phyloP scores from a whole-genome alignment of 2,113 vertebrate genomes.

The Girardinichthys multiradiatus region DNA sequence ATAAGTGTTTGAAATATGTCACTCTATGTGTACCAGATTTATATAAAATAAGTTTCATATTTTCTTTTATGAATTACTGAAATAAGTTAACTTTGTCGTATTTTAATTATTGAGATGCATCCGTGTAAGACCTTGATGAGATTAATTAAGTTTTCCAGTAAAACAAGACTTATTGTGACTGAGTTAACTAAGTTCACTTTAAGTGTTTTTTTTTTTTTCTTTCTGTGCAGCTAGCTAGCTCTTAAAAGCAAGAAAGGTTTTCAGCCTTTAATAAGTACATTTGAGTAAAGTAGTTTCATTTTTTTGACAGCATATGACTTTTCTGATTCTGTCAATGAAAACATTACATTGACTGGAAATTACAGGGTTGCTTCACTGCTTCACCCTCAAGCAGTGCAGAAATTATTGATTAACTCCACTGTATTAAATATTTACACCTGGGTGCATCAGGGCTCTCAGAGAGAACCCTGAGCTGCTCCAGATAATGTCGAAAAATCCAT shows the following conservation, averaged over 20 bases:
- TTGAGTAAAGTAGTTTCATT: not conserved
- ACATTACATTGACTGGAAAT: constrained; percentile 4
- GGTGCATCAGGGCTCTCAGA: constrained; percentile 39
- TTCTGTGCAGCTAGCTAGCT: not conserved
- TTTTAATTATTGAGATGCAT: too few relatives aligned
- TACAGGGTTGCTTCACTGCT: not conserved
- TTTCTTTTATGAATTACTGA: too few relatives aligned
- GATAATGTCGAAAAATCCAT: constrained; percentile 54
- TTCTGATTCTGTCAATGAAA: not conserved
- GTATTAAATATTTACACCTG: constrained; percentile 59
- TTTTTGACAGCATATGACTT: constrained; percentile 4
- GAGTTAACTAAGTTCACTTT: not conserved
- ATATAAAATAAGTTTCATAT: too few relatives aligned
- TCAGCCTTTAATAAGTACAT: not conserved
- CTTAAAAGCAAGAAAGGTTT: not conserved
- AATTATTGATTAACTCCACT: constrained; percentile 57
- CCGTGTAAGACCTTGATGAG: too few relatives aligned
- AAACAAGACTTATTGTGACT: too few relatives aligned
- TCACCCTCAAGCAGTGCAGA: constrained; percentile 4
- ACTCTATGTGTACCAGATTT: too few relatives aligned
- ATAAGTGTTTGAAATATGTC: not conserved
- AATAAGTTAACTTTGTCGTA: too few relatives aligned
- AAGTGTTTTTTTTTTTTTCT: not conserved
- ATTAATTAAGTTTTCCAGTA: too few relatives aligned
- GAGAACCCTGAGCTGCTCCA: constrained; percentile 30